Base-by-base conservation (phyloP, 2,888 invertebrate genomes). In the Agrypnus murinus region DNA sequence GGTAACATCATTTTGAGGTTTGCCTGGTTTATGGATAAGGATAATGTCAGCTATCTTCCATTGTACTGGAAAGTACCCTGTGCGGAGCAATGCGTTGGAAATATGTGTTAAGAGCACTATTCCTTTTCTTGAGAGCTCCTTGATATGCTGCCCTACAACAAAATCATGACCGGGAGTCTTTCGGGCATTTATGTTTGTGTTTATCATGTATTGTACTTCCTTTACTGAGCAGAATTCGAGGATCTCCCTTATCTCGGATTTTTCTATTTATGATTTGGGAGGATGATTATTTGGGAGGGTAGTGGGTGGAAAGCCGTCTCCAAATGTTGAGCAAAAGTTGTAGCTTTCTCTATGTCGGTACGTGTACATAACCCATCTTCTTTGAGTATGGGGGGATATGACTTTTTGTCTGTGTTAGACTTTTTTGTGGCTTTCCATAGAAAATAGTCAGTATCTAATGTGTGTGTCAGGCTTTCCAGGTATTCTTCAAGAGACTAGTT, bases 351-450 rank as follows among this genome's bases (percentile, higher is more conserved):
- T 36, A 7, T 36, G 36, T 36, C 36, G 7, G 7, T 36, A 8
- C 36, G 36, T 36, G 10, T 36, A 36, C n/a, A n/a, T n/a, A n/a
- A n/a, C n/a, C n/a, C n/a, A n/a, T n/a, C n/a, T n/a, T n/a, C n/a
- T n/a, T n/a, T n/a, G n/a, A n/a, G n/a, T n/a, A n/a, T n/a, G 36
- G 36, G 36, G 36, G 7, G 36, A 36, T 36, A 36, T 36, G 36
- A 36, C 36, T 36, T 36, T 36, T 36, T 8, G 7, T 10, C 36
- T 36, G 36, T 36, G 10, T 36, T 36, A 36, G 36, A 36, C 10
- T n/a, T n/a, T 36, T 36, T 36, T 36, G 36, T 36, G 36, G 36
- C 36, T 36, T 36, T 36, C n/a, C 36, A 36, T 10, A 36, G 36
- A 36, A 10, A 10, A 7, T 36, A 36, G 36, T 36, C 36, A 36